These are phyloP conservation scores for Ennomos fuscantarius DNA, from an alignment of 2,888 invertebrate genomes.

Conservation along the genomic window DNA sequence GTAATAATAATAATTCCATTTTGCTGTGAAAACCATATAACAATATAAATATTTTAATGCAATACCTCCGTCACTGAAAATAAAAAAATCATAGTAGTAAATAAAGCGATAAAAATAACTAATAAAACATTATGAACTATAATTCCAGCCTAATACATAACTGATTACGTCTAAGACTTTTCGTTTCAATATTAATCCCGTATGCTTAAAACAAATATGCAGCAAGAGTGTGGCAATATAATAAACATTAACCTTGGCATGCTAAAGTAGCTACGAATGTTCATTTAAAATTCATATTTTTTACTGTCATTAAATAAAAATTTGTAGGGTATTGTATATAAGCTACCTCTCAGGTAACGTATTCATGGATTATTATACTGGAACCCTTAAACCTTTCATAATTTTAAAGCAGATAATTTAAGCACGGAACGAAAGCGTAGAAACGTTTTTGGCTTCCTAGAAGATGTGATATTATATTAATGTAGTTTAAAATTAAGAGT, in stretches of 20 bases:
- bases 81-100: too few relatives aligned
- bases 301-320: constrained; percentile 42
- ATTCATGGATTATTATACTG: constrained; percentile 25
- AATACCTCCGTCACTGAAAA: too few relatives aligned
- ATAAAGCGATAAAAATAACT: constrained; percentile 9
- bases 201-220: constrained; percentile 29
- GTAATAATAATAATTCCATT: too few relatives aligned
- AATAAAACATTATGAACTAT: constrained; percentile 24
- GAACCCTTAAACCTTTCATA: constrained; percentile 31
- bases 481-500: too few relatives aligned
- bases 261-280: constrained; percentile 34
- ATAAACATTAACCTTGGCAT: constrained; percentile 37
- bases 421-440: background rate
- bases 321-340: constrained; percentile 42
- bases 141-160: constrained; percentile 22
- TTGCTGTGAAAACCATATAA: too few relatives aligned
- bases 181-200: constrained; percentile 30
- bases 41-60: constrained; percentile 9
- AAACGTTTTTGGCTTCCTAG: constrained; percentile 20
- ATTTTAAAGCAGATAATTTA: constrained; percentile 29
- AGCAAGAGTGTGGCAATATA: constrained; percentile 29
- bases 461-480: constrained; percentile 8
- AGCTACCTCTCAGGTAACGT: constrained; percentile 33
- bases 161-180: constrained; percentile 32
- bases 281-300: constrained; percentile 43